Conservation (phyloP, 2,888 invertebrate genomes). For the Torymus tubicola region DNA sequence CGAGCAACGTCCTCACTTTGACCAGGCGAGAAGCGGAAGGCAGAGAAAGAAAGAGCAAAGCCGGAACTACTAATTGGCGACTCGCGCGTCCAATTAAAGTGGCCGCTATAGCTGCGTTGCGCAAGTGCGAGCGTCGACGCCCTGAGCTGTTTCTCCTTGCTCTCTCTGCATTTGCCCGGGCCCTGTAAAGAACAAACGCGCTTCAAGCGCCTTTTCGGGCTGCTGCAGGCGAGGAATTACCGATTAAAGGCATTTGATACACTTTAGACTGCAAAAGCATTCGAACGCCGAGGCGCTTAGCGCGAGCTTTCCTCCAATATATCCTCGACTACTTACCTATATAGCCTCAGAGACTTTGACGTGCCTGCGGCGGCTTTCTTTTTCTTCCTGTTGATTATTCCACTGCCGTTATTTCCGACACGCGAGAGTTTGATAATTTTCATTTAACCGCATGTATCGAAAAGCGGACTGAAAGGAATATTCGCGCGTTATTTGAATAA, state of each 20-base stretch:
- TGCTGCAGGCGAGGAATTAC: background rate
- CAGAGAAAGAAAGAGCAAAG: background rate
- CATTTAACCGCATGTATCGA: no score
- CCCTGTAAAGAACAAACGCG: constrained; percentile 35
- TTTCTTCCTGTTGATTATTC: no score
- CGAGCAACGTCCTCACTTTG: background rate
- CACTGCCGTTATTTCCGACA: no score
- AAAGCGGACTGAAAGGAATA: no score
- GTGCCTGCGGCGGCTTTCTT: background rate
- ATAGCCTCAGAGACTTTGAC: background rate
- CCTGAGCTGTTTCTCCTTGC: no score
- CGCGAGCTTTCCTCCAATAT: background rate
- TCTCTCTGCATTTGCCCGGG: background rate
- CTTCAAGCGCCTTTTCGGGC: constrained; percentile 2
- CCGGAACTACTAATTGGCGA: constrained; percentile 61
- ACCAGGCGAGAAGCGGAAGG: background rate
- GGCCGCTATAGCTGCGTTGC: no score
- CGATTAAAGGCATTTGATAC: constrained; percentile 42
- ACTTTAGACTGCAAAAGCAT: background rate
- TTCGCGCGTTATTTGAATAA: no score
- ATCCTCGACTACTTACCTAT: background rate
- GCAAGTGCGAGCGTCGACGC: no score
- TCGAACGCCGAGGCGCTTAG: background rate
- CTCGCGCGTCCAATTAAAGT: constrained; percentile 53
- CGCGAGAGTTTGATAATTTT: no score